Conservation (phyloP, 2,797 vertebrate species). For the Lepidocolaptes lacrymiger region DNA sequence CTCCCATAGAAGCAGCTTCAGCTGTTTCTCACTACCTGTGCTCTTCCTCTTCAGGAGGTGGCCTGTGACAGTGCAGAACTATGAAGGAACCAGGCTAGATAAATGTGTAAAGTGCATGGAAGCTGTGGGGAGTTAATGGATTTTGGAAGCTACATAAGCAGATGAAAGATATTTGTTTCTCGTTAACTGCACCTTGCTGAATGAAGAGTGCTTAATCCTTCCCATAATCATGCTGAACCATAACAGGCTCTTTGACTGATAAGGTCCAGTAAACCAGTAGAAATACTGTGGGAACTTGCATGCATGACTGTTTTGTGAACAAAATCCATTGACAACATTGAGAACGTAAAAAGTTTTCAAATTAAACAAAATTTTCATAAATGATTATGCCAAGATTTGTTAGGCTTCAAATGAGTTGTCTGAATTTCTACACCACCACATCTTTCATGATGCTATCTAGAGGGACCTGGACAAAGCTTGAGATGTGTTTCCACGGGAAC, state of each 20-base stretch:
- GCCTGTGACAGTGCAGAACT: not conserved
- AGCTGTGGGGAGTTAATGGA: not conserved
- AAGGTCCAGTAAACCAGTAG: not conserved
- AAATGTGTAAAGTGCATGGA: not conserved
- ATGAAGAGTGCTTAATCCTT: not conserved
- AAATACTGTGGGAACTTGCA: not conserved
- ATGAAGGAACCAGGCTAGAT: not conserved
- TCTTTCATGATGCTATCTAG: not conserved
- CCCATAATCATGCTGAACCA: not conserved
- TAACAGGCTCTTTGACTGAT: not conserved
- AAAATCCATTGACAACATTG: not conserved
- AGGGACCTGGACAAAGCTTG: accelerated
- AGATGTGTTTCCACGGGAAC: not conserved
- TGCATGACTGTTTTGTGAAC: not conserved
- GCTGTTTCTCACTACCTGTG: not conserved
- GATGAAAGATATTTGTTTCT: not conserved
- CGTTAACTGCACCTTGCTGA: not conserved
- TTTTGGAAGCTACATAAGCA: not conserved
- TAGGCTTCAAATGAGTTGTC: not conserved
- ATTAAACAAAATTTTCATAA: not conserved
- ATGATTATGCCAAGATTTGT: not conserved
- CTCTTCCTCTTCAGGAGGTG: not conserved
- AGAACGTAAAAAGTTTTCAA: not conserved
- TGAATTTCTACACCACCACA: not conserved
- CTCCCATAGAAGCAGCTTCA: not conserved